Evolutionary conservation across 1,140 invertebrate genomes (phyloP).

Genomic region (Eueides isabella): DNA sequence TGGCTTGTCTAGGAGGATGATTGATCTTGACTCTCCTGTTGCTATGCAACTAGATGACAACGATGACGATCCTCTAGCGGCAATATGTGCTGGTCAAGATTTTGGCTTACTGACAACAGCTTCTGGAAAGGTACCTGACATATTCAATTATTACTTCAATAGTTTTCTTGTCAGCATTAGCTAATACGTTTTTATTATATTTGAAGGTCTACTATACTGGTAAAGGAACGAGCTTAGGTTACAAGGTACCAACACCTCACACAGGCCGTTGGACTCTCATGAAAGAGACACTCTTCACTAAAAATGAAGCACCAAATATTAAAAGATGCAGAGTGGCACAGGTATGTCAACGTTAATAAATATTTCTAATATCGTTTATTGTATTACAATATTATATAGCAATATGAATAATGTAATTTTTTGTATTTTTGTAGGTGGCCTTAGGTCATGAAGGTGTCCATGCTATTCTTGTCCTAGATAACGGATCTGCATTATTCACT

Average conservation of each 20-base stretch:
- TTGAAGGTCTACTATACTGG: constrained; percentile 76
- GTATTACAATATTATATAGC: not conserved
- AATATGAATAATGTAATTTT: not conserved
- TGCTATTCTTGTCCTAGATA: constrained; percentile 93
- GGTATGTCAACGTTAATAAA: constrained; percentile 42
- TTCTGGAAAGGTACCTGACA: constrained; percentile 85
- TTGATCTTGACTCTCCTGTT: constrained; percentile 61
- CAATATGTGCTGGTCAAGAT: constrained; percentile 89
- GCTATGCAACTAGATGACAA: constrained; percentile 71
- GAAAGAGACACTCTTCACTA: constrained; percentile 67
- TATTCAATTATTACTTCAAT: not conserved
- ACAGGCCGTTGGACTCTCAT: constrained; percentile 70
- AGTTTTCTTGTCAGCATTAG: not conserved
- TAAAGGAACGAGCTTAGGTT: constrained; percentile 69
- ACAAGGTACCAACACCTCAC: constrained; percentile 65
- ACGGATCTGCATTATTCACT: constrained; percentile 93
- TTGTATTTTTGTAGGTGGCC: constrained; percentile 85
- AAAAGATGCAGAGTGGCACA: constrained; percentile 69
- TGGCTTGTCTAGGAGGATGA: constrained; percentile 72
- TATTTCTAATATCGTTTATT: not conserved
- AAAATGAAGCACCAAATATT: constrained; percentile 58
- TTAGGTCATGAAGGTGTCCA: constrained; percentile 97
- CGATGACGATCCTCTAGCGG: constrained; percentile 64
- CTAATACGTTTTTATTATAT: no score
- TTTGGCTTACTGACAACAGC: constrained; percentile 91